Base-by-base conservation (phyloP, 2,888 invertebrate genomes). In the Tipula helvola region DNA sequence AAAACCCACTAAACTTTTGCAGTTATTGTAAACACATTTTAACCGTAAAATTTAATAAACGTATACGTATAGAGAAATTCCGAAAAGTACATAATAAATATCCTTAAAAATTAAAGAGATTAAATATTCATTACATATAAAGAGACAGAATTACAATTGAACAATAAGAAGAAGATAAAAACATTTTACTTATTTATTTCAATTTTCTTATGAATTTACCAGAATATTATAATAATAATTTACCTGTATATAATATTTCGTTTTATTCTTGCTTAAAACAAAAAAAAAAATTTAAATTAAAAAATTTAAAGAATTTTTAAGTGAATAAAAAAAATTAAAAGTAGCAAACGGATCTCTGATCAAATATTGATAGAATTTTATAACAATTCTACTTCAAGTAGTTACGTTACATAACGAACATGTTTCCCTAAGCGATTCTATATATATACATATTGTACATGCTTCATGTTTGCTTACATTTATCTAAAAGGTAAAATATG, bases 301-400 rank as follows among this genome's bases (percentile, higher is more conserved):
- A 71, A 71, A 71, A 71, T 71, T 71, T 71, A 71, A 71, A 28
- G 71, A 71, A 71, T 71, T 71, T 71, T 71, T 71, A 71, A 71
- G 71, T 28, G 71, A 71, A 71, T 28, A 28, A 71, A 71, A 71
- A 71, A 28, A 10, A 57, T 57, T 57, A 12, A 18, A 28, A 28
- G 71, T 28, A 71, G 28, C 28, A 28, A 71, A 71, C 71, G 71
- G 71, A 71, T 71, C 71, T 71, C 71, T 71, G 71, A 71, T 71
- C 71, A 71, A 71, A 71, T 71, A 71, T 71, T 71, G 71, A 71
- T 71, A 71, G 71, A 71, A 71, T 71, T 71, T 71, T 71, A 71
- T 71, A 71, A 71, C 28, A 18, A 71, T 71, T 71, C 71, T 71
- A 71, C 28, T 18, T 10, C 28, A 71, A 71, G 71, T 28, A 71